These are phyloP conservation scores for Megalonaias nervosa DNA, from an alignment of 1,140 invertebrate species.

Conservation along the genomic window DNA sequence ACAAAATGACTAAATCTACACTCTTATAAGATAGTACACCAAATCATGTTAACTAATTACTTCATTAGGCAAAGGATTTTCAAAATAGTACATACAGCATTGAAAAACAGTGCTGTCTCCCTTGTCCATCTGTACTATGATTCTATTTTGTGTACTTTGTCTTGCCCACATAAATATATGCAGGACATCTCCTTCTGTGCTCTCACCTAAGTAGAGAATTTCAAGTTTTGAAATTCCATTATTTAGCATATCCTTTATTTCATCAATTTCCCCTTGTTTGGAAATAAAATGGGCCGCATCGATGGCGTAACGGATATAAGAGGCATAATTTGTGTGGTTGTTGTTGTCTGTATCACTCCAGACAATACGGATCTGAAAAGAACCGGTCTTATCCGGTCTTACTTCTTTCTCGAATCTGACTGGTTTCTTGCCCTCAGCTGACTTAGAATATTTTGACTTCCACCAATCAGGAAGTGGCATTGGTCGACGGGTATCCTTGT, in stretches of 20 bases:
- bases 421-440: slow-evolving; percentile 15
- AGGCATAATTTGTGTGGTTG: slow-evolving; percentile 35
- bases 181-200: no score
- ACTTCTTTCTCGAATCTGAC: slow-evolving; percentile 40
- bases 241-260: no score
- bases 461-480: slow-evolving; percentile 47
- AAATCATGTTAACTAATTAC: no score
- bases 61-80: neutral
- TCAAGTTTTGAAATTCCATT: no score
- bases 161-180: no score
- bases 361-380: slow-evolving; percentile 26
- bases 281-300: no score
- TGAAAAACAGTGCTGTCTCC: slow-evolving; percentile 40
- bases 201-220: no score
- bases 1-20: no score
- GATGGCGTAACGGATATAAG: no score
- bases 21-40: no score
- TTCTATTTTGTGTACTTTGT: slow-evolving; percentile 12
- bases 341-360: slow-evolving; percentile 42
- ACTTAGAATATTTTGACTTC: slow-evolving; percentile 47
- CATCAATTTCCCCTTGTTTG: no score
- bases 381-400: slow-evolving; percentile 14
- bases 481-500: slow-evolving; percentile 38
- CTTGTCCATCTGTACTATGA: slow-evolving; percentile 38
- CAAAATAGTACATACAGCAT: slow-evolving; percentile 26